Base-by-base conservation (phyloP, 2,888 invertebrate genomes). In the Drosophila nigricruria region DNA sequence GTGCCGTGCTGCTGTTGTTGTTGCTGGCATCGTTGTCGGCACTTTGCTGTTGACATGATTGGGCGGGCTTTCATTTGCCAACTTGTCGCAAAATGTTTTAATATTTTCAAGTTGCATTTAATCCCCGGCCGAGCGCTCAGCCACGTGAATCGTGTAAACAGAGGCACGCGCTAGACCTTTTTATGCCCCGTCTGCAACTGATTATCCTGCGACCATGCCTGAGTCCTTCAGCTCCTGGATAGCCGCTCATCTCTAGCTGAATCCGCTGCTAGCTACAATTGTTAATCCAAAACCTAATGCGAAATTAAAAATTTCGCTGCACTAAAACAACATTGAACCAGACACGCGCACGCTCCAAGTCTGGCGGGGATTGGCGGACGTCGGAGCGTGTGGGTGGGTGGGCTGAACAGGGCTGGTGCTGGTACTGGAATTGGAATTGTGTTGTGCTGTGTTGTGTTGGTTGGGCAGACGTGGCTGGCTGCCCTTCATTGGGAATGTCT, bases 41-140 rank as follows among this genome's bases (percentile, higher is more conserved):
- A 82, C 86, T 85, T 79, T 79, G 81, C 84, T 88, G 87, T 89
- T 85, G 87, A 85, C 84, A 86, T 85, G 83, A 85, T 88, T 86
- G 84, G 88, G 82, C 74, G 87, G 80, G 83, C 83, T 83, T 86
- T 86, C 85, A 86, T 88, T 88, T 87, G 89, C 82, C 88, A 87
- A 89, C 86, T 89, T 89, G 86, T 89, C 89, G 88, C 89, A 88
- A 88, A 87, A 87, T 87, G 86, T 87, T 87, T 87, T 87, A 87
- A 89, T 89, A 87, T 87, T 87, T 86, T 87, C 85, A 88, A 87
- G 89, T 88, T 87, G 89, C 82, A 84, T 88, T 87, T 89, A 87
- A 87, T 87, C 86, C 85, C 70, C 67, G 62, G 72, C 69, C 84
- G 40, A 60, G 61, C 75, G 79, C 57, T 63, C 64, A 79, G 88